phyloP scores from a whole-genome alignment of 2,797 vertebrate species.

The Delichon dasypus region DNA sequence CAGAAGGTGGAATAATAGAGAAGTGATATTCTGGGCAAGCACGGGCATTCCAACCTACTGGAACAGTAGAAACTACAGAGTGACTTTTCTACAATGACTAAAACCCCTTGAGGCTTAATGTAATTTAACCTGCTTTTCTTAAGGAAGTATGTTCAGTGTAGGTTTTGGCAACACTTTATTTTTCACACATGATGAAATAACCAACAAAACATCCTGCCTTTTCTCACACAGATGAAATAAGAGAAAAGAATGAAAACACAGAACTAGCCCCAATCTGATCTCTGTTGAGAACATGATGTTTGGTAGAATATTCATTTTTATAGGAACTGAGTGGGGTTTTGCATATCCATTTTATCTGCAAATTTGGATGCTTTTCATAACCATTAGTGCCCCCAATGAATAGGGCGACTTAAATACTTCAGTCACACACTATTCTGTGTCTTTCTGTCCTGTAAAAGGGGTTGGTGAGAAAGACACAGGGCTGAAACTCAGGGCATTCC shows the following conservation, averaged over 20 bases:
- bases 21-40: background rate
- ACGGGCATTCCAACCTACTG: background rate
- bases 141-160: constrained; percentile 17
- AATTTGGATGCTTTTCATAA: background rate
- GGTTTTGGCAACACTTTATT: constrained; percentile 42
- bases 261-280: background rate
- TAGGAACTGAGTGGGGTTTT: background rate
- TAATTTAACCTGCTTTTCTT: constrained; percentile 47
- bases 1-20: background rate
- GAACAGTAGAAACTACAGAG: background rate
- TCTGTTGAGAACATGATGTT: background rate
- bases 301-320: background rate
- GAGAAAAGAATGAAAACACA: background rate
- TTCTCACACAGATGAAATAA: constrained; percentile 14
- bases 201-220: constrained; percentile 58
- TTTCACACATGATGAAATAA: constrained; percentile 43
- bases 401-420: background rate
- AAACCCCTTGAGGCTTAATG: constrained; percentile 33
- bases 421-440: background rate
- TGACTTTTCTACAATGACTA: constrained; percentile 43
- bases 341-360: background rate
- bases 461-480: background rate
- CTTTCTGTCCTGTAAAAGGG: background rate
- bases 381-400: background rate
- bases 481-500: background rate